These are phyloP conservation scores for Corythoichthys haematopterus DNA, from an alignment of 2,113 vertebrate genomes.

Conservation along the genomic window DNA sequence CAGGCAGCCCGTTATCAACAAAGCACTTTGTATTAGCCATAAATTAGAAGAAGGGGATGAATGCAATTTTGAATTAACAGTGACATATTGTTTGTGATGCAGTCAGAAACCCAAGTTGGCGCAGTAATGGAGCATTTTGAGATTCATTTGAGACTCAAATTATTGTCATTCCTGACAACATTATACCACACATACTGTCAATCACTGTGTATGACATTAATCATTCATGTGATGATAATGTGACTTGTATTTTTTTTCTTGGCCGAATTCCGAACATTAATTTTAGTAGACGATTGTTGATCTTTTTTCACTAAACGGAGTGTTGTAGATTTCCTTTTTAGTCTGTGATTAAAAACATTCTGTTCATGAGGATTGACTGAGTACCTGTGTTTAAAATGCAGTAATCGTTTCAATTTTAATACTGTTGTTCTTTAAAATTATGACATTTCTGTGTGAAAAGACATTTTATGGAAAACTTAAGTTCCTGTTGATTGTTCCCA, in stretches of 20 bases:
- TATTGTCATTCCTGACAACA: not conserved
- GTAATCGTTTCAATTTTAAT: not conserved
- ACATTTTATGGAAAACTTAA: not conserved
- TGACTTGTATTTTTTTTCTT: not conserved
- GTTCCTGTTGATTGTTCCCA: not conserved
- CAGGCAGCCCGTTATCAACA: not conserved
- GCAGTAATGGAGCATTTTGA: not conserved
- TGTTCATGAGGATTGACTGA: not conserved
- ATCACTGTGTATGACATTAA: not conserved
- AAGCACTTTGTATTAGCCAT: constrained; percentile 11
- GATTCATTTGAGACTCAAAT: not conserved
- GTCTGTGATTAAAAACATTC: not conserved
- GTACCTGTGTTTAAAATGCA: not conserved
- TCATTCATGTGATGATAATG: not conserved
- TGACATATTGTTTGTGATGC: not conserved
- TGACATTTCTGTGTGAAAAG: not conserved
- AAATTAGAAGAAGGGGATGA: not conserved
- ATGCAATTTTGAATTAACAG: not conserved
- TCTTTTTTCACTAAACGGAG: constrained; percentile 23
- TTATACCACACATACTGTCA: not conserved
- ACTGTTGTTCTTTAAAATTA: not conserved
- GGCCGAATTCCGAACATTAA: constrained; percentile 25
- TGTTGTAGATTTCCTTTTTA: not conserved
- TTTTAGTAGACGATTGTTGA: constrained; percentile 35
- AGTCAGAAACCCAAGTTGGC: not conserved